Evolutionary conservation across 2,113 vertebrate genomes (phyloP), one percentile per base, ranked within the genome.

Genomic region (Petrocephalus zakoni): DNA sequence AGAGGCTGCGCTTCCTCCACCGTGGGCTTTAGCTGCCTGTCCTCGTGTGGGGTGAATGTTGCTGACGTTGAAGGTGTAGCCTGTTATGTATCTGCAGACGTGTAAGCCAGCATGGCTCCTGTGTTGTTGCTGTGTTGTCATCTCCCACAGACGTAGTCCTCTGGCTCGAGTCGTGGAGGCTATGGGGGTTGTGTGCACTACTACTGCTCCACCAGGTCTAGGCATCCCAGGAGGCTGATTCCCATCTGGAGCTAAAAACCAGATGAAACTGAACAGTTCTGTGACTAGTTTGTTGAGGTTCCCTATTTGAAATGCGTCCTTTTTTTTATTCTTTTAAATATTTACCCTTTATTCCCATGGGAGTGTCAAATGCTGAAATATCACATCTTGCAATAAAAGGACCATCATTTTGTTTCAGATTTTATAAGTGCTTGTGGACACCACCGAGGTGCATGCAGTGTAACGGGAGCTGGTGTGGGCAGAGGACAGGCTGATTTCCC

Each of bases 81-180:
- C 42, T 86, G 72, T 82, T 29, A 3, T 58, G 42, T 85, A 49
- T 81, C 25, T 81, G 42, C 51, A 87, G 56, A 49, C 47, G 47
- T 42, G 85, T 75, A 52, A 86, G 61, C 49, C 82, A 55, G 53
- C 72, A 46, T 37, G 84, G 88, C 88, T 52, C 42, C 87, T 9
- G 58, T 91, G 81, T 87, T 91, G 90, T 93, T 91, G 92, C 92
- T 78, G 89, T 92, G 93, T 90, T 92, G 93, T 72, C 87, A 85
- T 87, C 42, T 87, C 47, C 87, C 87, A 85, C 86, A 55, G 78
- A 88, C 87, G 42, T 42, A 55, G 25, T 56, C 78, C 49, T 87
- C 34, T 46, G 64, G 86, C 47, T 84, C 46, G 86, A 49, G 42
- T 90, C 47, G 49, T n/a, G 61, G 46, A 68, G 78, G 58, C 56